Base-by-base conservation (phyloP, 2,797 vertebrate species). In the Mus spretus region DNA sequence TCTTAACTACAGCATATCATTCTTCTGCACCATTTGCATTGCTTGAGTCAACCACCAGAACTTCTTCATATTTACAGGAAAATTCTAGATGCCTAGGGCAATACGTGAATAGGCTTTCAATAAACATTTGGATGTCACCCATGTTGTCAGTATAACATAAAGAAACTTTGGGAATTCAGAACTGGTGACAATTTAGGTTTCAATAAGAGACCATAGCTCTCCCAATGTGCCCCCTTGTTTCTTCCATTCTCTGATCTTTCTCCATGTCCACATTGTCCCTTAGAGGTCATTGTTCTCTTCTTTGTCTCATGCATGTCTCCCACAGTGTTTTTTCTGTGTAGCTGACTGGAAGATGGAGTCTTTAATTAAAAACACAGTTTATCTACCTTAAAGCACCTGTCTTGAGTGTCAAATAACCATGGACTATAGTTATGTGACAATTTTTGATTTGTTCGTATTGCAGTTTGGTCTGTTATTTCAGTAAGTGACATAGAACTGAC, bases 111-210 rank as follows among this genome's bases (percentile, higher is more conserved):
- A 22, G 59, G 34, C n/a, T 90, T 93, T 47, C 55, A 34, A n/a
- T 57, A 78, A 93, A 61, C 4, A 1, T 24, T 87, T 90, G 8
- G 9, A 4, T 89, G 6, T 50, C 72, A 65, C 40, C 15, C 40
- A 6, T 34, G 13, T 74, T 37, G 5, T n/a, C 19, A 78, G 17
- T 0, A 0, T 22, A 1, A 37, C 34, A 0, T 1, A 40, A 82
- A 59, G 24, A 90, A 67, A 40, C 1, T 67, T 79, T 34, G 47
- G 26, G 84, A 86, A 34, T 95, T 94, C 44, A 88, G 55, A 81
- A 88, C 12, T 20, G 28, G 24, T 89, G 28, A 83, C 15, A 80
- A 61, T 9, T 74, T 84, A 55, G 6, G 61, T 61, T 90, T 91
- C 59, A 78, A 15, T 78, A 44, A 31, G 0, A 72, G 78, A 55